Conservation (phyloP, 2,113 vertebrate species). For the Solea senegalensis region DNA sequence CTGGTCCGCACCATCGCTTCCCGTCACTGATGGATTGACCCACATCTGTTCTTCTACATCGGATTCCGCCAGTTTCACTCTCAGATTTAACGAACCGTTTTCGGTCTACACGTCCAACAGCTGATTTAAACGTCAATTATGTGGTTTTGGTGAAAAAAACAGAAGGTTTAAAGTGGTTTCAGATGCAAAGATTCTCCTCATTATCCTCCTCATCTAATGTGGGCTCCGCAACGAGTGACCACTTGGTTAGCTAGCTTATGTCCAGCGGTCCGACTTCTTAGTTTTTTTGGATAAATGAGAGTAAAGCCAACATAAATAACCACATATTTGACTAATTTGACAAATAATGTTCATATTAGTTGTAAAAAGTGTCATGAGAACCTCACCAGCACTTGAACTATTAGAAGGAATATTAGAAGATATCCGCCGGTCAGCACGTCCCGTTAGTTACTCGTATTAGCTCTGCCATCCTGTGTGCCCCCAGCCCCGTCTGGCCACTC, state of each 20-base stretch:
- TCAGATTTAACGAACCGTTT: conserved; percentile 5
- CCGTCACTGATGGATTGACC: conserved; percentile 68
- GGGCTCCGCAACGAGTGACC: conserved; percentile 66
- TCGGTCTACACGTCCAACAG: neutral
- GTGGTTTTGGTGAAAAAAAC: neutral
- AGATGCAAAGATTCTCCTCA: neutral
- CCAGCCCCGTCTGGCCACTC: conserved; percentile 63
- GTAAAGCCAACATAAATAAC: conserved; percentile 7
- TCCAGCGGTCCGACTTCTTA: conserved; percentile 60
- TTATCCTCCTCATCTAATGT: conserved; percentile 32
- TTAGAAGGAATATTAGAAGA: conserved; percentile 62
- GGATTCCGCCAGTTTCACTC: conserved; percentile 22
- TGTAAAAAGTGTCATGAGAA: conserved; percentile 32
- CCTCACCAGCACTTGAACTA: conserved; percentile 76
- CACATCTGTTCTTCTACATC: conserved; percentile 67
- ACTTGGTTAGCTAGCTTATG: conserved; percentile 72
- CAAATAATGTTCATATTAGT: neutral
- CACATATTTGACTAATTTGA: conserved; percentile 3
- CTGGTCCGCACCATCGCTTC: conserved; percentile 75
- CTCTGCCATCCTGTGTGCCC: conserved; percentile 76
- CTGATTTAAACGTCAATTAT: conserved; percentile 17
- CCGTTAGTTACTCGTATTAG: conserved; percentile 75
- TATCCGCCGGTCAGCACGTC: conserved; percentile 77
- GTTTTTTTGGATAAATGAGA: conserved; percentile 42
- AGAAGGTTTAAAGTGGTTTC: neutral